Percentiles rank a stretch among this genome's conserved stretches.
These are phyloP conservation scores for Cheilosia grossa DNA, from an alignment of 2,888 invertebrate species.

Conservation along the genomic window DNA sequence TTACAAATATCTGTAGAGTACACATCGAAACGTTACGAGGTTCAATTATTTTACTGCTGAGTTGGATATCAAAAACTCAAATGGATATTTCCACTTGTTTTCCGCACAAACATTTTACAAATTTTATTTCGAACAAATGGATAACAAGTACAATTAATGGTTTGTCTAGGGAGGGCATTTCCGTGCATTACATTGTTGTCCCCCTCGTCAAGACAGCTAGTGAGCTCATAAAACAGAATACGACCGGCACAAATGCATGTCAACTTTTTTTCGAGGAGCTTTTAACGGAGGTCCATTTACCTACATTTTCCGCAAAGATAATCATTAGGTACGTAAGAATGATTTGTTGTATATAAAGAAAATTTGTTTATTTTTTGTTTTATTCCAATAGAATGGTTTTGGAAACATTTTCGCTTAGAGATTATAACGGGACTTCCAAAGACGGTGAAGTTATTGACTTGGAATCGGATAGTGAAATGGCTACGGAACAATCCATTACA, in stretches of 20 bases:
- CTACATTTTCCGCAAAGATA: constrained; percentile 84
- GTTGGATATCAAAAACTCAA: constrained; percentile 89
- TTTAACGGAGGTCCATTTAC: constrained; percentile 86
- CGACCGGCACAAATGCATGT: constrained; percentile 84
- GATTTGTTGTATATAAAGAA: constrained; percentile 73
- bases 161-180: constrained; percentile 85
- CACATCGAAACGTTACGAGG: constrained; percentile 84
- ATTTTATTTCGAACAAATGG: constrained; percentile 84
- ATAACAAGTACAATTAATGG: constrained; percentile 84
- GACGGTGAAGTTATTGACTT: constrained; percentile 79
- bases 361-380: background rate
- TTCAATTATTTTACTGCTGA: constrained; percentile 87
- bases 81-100: constrained; percentile 83
- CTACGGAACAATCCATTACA: constrained; percentile 77
- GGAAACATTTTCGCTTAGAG: constrained; percentile 79
- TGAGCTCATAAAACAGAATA: constrained; percentile 84
- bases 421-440: constrained; percentile 49
- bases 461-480: constrained; percentile 80
- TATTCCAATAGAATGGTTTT: constrained; percentile 84
- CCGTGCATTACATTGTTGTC: constrained; percentile 85
- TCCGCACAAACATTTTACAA: constrained; percentile 84
- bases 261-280: constrained; percentile 85
- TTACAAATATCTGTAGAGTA: constrained; percentile 85
- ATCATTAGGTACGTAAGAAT: constrained; percentile 85
- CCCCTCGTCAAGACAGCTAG: constrained; percentile 85